Evolutionary conservation across 2,888 invertebrate genomes (phyloP), one percentile per base, ranked within the genome.

Genomic region (Scaptomyza caliginosa): DNA sequence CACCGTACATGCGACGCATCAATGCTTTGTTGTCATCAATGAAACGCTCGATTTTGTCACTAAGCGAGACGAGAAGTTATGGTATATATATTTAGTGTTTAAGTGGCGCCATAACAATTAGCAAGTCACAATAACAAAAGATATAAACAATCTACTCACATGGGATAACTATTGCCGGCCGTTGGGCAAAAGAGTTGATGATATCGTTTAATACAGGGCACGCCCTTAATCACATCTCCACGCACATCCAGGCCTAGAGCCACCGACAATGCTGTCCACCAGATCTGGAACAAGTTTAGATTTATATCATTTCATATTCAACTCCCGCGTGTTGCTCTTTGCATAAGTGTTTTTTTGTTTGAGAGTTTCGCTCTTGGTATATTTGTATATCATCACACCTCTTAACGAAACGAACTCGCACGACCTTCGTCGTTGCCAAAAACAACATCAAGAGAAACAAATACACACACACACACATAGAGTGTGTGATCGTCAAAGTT

Each of bases 1-100:
- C 96, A 0, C 98, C 98, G 90, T 97, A 97, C 98, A 98, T 98
- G 64, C 97, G 93, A 89, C 96, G 95, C 94, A 97, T 97, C 76
- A 98, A 91, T 55, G 97, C 97, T 91, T 98, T 98, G 91, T 98
- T 98, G 91, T 98, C 97, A 89, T 98, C 97, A 88, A 98, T 98
- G 92, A 97, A 98, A 70, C 94, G 93, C 90, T 97, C 97, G 91
- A 98, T 98, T 90, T 95, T 94, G 74, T 97, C 96, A 92, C 97
- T 98, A 43, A 3, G 19, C 3, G 30, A 17, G 23, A 57, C 16
- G 4, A 11, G 5, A 2, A n/a, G n/a, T n/a, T n/a, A n/a, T n/a
- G n/a, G n/a, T n/a, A n/a, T n/a, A 17, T 16, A 13, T 13, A 2
- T 32, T 3, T 7, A n/a, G n/a, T n/a, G n/a, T n/a, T 34, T 16